Evolutionary conservation across 2,888 invertebrate genomes (phyloP).

Genomic region (Frankliniella intonsa): DNA sequence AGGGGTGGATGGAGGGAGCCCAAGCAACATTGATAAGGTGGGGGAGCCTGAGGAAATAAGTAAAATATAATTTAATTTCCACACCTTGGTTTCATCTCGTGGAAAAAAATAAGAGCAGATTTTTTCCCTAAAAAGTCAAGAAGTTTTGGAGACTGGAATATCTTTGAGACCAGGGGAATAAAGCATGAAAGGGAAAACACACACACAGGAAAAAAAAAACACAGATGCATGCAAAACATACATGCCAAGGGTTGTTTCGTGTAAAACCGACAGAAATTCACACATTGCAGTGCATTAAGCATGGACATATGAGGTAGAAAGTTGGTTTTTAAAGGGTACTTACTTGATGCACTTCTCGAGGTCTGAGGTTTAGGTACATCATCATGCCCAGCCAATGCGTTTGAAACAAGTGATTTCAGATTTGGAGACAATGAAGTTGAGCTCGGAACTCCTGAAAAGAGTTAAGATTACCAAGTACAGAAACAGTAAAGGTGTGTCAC

Average conservation of each 20-base stretch:
- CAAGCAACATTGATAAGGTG: slow-evolving; percentile 68
- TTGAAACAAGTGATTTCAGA: slow-evolving; percentile 52
- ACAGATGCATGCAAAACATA: not conserved
- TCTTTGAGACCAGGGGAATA: not conserved
- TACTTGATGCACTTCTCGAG: slow-evolving; percentile 52
- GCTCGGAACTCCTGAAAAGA: slow-evolving; percentile 32
- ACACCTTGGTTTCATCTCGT: not conserved
- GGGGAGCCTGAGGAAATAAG: slow-evolving; percentile 55
- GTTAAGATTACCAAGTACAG: not conserved
- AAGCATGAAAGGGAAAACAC: not conserved
- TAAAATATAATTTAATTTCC: slow-evolving; percentile 28
- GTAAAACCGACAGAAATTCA: not conserved
- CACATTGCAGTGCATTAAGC: slow-evolving; percentile 6
- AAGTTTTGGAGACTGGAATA: not conserved
- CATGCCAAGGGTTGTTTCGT: not conserved
- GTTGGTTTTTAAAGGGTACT: not conserved
- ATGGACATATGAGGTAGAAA: slow-evolving; percentile 1
- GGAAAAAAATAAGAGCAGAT: not conserved
- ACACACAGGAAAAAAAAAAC: not conserved
- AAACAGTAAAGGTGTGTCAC: not conserved
- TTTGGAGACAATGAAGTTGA: slow-evolving; percentile 46
- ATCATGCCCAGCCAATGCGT: slow-evolving; percentile 47
- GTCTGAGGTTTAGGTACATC: slow-evolving; percentile 35
- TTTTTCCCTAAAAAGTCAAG: not conserved
- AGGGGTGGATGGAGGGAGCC: slow-evolving; percentile 50